Base-by-base conservation (phyloP, 2,113 vertebrate species). In the Rana temporaria region DNA sequence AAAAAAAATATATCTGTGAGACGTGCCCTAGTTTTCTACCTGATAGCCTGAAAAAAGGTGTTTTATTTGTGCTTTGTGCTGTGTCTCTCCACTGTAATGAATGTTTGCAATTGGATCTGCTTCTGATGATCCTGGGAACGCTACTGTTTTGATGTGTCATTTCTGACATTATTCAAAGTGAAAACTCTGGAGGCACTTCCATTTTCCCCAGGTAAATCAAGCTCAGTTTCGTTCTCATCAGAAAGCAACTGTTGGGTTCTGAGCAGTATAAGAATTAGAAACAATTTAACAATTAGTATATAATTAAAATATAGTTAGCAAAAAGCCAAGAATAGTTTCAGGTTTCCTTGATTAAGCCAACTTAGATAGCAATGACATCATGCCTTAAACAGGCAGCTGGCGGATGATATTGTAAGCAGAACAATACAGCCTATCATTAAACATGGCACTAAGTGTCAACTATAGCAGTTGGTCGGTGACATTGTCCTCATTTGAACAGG, bases 281-380 rank as follows among this genome's bases (percentile, higher is more conserved):
- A 59, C 32, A 22, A n/a, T 42, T 75, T 75, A 32, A 62, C 48
- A 71, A 71, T 71, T 53, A 26, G 42, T 42, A 70, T n/a, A 74
- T 34, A 30, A 18, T 75, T 75, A 75, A 42, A n/a, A 75, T 20
- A 62, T 62, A 22, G 19, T 42, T 75, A 22, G 12, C 20, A 60
- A 57, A 18, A 20, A 18, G 19, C 55, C 5, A 74, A 57, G 30
- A 60, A 20, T 32, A 38, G 70, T 59, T 63, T 63, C 59, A 12
- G 22, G 38, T n/a, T 67, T 34, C 17, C 12, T 67, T 17, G 32
- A 53, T n/a, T 65, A 38, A 42, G 24, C 30, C 60, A 66, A 30
- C 79, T 66, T 26, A n/a, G 9, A 55, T 82, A 22, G n/a, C 20
- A 17, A 57, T 81, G 78, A 70, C 79, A 32, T 82, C 60, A 75